Base-by-base conservation (phyloP, 2,113 vertebrate species). In the Gallinago jamesoni region DNA sequence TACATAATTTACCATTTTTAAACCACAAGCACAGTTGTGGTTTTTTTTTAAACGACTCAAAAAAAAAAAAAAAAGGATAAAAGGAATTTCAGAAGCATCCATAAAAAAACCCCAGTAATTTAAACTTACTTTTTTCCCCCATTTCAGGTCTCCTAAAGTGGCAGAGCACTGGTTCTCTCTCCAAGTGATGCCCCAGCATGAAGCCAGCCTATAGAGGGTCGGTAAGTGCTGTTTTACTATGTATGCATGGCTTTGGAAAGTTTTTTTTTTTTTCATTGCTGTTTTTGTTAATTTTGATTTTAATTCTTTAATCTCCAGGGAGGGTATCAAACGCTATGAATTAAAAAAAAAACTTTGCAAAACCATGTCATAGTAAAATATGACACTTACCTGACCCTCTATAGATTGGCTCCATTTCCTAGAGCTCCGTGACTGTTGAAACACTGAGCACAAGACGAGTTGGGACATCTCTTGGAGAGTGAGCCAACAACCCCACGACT, bases 291-390 rank as follows among this genome's bases (percentile, higher is more conserved):
- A 64, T 73, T 93, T 94, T 43, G 0, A 1, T 92, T 81, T 96
- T 10, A 89, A 91, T 91, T 74, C 82, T 93, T 96, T 96, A 89
- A 87, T 91, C 91, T 82, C 81, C 91, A 93, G 94, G 84, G 84
- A 93, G 28, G 55, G 78, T 93, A 95, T 95, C 85, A 94, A 96
- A 94, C 79, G 74, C 67, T 91, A 84, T 52, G 91, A 94, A 89
- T 94, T 94, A 62, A 92, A 95, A 96, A 94, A 96, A 97, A 96
- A 96, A 97, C 96, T 97, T 97, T 6, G 94, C 96, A 97, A 97
- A 97, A 97, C 96, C 96, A 97, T 97, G 96, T 96, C 96, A 97
- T 94, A 97, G 96, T 94, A 96, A 97, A 97, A 94, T 41, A 85
- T 48, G 87, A 84, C 93, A 93, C 96, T 96, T 85, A 96, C 96